A percentile compares a stretch with the other conserved stretches of the same genome.
phyloP scores from a whole-genome alignment of 2,113 vertebrate genomes.

The Cephalopholis sonnerati region DNA sequence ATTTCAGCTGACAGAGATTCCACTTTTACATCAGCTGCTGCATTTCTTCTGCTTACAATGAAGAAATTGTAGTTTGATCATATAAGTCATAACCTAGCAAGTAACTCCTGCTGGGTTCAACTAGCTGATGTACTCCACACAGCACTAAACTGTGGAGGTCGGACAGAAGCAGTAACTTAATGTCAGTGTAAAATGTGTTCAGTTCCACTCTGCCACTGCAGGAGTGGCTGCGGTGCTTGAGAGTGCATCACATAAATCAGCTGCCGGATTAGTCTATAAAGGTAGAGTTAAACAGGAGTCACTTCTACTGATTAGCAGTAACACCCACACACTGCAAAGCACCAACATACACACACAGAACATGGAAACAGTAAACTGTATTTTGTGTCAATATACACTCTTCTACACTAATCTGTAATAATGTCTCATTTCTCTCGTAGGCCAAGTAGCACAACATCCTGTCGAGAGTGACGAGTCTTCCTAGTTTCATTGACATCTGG shows the following conservation, averaged over 20 bases:
- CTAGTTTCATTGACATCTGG: neutral
- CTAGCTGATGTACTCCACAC: neutral
- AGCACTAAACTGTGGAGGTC: neutral
- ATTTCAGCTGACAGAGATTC: neutral
- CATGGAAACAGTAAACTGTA: neutral
- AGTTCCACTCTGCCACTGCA: conserved; percentile 10
- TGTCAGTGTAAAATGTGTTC: conserved; percentile 30
- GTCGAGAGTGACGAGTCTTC: neutral
- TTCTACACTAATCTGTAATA: neutral
- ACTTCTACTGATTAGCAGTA: conserved; percentile 4
- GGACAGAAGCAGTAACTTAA: neutral
- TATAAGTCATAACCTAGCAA: neutral
- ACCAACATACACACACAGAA: neutral
- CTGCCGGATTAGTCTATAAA: conserved; percentile 13
- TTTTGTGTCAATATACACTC: neutral
- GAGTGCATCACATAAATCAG: conserved; percentile 21
- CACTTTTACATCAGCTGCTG: neutral
- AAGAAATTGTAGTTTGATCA: neutral
- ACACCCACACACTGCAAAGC: neutral
- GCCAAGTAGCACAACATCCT: too few relatives aligned
- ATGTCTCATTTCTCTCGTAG: neutral
- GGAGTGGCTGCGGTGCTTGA: neutral
- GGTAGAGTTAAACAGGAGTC: conserved; percentile 15
- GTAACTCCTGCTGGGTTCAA: neutral
- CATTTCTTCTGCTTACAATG: neutral